phyloP scores from a whole-genome alignment of 1,140 invertebrate genomes.

The Bacillus rossius region DNA sequence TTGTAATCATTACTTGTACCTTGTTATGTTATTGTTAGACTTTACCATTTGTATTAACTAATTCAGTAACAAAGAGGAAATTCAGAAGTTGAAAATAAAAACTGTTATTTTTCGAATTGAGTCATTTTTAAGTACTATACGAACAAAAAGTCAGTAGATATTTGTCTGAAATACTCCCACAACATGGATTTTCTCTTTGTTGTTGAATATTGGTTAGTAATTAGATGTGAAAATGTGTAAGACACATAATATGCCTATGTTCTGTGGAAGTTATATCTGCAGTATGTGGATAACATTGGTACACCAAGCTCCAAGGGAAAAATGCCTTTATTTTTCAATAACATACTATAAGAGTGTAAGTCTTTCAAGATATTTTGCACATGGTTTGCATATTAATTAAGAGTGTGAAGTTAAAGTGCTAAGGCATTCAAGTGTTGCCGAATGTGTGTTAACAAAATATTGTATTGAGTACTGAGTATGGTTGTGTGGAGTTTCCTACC shows the following conservation, averaged over 20 bases:
- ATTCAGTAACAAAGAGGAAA: constrained; percentile 29
- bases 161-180: neutral
- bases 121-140: constrained; percentile 4
- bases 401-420: neutral
- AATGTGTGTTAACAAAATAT: neutral
- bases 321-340: constrained; percentile 17
- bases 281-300: constrained; percentile 10
- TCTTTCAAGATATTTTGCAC: constrained; percentile 19
- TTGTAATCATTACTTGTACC: constrained; percentile 32
- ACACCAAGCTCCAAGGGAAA: constrained; percentile 11
- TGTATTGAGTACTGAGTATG: neutral
- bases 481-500: neutral
- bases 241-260: constrained; percentile 9
- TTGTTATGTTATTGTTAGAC: constrained; percentile 34
- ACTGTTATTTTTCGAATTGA: constrained; percentile 13
- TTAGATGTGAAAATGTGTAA: constrained; percentile 13
- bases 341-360: constrained; percentile 8
- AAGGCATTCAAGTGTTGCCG: neutral
- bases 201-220: constrained; percentile 19
- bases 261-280: constrained; percentile 17
- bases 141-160: neutral
- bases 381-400: neutral
- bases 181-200: constrained; percentile 25
- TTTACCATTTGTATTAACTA: constrained; percentile 25
- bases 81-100: neutral